Conservation (phyloP, 2,888 invertebrate genomes). For the Schrankia costaestrigalis region DNA sequence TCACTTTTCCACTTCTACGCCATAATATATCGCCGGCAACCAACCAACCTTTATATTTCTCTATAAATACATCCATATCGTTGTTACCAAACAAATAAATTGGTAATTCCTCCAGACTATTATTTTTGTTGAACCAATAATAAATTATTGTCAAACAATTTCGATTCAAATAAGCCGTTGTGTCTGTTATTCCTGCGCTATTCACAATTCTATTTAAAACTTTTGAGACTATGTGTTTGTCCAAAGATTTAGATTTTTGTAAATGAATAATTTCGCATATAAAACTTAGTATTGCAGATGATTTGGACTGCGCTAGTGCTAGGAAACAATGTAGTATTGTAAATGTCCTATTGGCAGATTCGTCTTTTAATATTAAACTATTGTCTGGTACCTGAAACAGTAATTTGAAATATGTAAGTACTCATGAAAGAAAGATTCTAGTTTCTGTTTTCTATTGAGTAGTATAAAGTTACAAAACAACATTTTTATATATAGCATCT, state of each 20-base stretch:
- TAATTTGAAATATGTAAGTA: too few relatives aligned
- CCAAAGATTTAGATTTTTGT: constrained; percentile 72
- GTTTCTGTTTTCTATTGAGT: too few relatives aligned
- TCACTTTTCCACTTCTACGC: constrained; percentile 51
- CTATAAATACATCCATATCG: constrained; percentile 55
- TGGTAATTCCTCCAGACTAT: constrained; percentile 63
- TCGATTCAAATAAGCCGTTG: constrained; percentile 54
- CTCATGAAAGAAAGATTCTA: too few relatives aligned
- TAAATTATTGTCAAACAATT: constrained; percentile 73
- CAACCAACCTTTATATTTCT: constrained; percentile 68
- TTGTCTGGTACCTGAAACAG: constrained; percentile 58
- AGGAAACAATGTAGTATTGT: constrained; percentile 80
- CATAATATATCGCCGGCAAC: constrained; percentile 67
- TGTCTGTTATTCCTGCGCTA: constrained; percentile 38
- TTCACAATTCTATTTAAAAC: constrained; percentile 60
- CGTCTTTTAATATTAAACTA: constrained; percentile 75
- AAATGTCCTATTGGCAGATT: constrained; percentile 78
- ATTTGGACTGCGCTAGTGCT: constrained; percentile 74
- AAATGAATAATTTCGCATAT: constrained; percentile 77
- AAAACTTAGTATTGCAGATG: constrained; percentile 72
- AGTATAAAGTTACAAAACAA: too few relatives aligned
- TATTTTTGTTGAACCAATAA: constrained; percentile 68
- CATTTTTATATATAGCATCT: too few relatives aligned
- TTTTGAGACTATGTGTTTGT: constrained; percentile 60
- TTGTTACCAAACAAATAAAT: constrained; percentile 59